A percentile compares a stretch with the other conserved stretches of the same genome.
These are phyloP conservation scores for Drosophila mauritiana DNA, from an alignment of 1,140 invertebrate species.

Conservation along the genomic window DNA sequence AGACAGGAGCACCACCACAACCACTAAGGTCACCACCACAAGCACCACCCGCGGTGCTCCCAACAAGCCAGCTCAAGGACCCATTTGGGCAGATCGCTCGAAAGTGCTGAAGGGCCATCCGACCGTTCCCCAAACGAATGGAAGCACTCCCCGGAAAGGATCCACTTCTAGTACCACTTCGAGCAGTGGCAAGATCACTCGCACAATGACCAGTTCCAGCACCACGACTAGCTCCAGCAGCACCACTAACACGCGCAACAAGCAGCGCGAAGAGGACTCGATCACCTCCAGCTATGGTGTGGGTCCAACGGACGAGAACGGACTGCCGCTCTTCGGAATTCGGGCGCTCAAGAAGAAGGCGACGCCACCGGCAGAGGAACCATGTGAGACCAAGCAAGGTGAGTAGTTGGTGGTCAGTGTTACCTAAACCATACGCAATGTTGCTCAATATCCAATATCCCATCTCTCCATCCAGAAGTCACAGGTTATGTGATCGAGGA, in stretches of 20 bases:
- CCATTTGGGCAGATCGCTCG: constrained; percentile 86
- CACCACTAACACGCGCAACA: constrained; percentile 79
- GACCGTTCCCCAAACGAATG: constrained; percentile 14
- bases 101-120: constrained; percentile 83
- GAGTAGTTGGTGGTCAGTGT: constrained; percentile 10
- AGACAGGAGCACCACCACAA: constrained; percentile 14
- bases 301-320: constrained; percentile 91
- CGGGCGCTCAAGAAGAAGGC: constrained; percentile 89
- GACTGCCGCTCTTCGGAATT: constrained; percentile 90
- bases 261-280: constrained; percentile 83
- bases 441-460: neutral
- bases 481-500: constrained; percentile 88
- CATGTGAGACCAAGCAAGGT: constrained; percentile 85
- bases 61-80: constrained; percentile 82
- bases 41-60: constrained; percentile 32
- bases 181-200: constrained; percentile 41
- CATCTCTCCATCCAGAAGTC: constrained; percentile 84
- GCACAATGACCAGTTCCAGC: constrained; percentile 48
- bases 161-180: constrained; percentile 47
- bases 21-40: constrained; percentile 32
- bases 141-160: constrained; percentile 40
- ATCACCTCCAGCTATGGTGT: constrained; percentile 93
- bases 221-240: constrained; percentile 71
- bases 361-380: constrained; percentile 74
- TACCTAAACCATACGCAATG: neutral